Percentiles rank a stretch among this genome's conserved stretches.
These are phyloP conservation scores for Vultur gryphus DNA, from an alignment of 2,797 vertebrate genomes.

Conservation along the genomic window DNA sequence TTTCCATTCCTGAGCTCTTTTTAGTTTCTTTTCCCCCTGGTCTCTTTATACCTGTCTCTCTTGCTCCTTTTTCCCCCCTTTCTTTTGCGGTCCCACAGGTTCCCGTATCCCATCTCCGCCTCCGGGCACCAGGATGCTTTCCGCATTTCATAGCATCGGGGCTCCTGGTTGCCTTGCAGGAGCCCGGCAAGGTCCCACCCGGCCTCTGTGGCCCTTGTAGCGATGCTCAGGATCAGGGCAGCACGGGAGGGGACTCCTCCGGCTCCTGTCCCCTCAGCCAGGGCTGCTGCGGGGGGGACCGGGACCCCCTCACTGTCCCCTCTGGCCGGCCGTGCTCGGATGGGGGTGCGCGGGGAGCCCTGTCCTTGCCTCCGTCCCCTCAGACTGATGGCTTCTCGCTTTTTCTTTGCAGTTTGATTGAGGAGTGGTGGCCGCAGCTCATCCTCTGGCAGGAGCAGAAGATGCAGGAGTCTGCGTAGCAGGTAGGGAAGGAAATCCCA, in stretches of 20 bases:
- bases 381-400: background rate
- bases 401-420: background rate
- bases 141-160: accelerated
- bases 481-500: background rate
- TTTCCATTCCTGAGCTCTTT: background rate
- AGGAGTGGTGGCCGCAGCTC: background rate
- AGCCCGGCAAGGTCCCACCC: background rate
- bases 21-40: background rate
- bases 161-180: background rate
- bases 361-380: background rate
- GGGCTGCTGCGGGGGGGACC: background rate
- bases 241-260: background rate
- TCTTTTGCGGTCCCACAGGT: background rate
- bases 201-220: background rate
- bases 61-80: background rate
- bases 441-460: background rate
- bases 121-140: background rate
- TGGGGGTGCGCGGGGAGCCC: accelerated
- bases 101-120: background rate
- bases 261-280: background rate
- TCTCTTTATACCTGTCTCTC: background rate
- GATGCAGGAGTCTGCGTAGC: constrained; percentile 3
- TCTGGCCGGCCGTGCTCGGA: background rate
- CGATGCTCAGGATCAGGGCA: background rate
- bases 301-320: background rate